A percentile compares a stretch with the other conserved stretches of the same genome.
Evolutionary conservation across 2,113 vertebrate species (phyloP).

Genomic region (Paradoxurus hermaphroditus): DNA sequence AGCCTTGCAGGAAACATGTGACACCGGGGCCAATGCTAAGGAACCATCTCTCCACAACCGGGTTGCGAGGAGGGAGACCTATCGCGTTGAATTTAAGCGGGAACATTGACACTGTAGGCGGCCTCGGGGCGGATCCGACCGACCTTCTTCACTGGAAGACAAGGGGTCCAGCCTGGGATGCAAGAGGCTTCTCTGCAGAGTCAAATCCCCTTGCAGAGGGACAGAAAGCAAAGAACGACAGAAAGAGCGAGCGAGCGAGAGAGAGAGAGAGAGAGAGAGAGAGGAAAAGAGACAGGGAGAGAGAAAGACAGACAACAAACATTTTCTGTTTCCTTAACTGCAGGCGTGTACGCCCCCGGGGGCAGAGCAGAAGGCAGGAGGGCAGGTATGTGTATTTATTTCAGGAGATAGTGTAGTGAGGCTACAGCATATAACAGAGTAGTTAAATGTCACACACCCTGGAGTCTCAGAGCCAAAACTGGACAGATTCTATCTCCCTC

Average conservation of each 20-base stretch:
- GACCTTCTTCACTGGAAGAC: neutral
- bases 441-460: neutral
- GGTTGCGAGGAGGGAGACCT: neutral
- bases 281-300: neutral
- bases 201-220: neutral
- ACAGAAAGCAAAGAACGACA: neutral
- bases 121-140: neutral
- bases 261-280: too few species aligned
- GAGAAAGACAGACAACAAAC: neutral
- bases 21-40: neutral
- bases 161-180: neutral
- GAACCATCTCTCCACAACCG: neutral
- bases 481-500: neutral
- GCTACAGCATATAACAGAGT: fast-evolving
- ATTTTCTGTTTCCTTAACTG: neutral
- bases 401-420: neutral
- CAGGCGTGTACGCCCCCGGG: neutral
- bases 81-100: neutral
- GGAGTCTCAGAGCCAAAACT: too few species aligned
- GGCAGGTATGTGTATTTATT: too few species aligned
- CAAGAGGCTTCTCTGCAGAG: neutral
- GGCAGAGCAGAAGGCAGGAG: neutral
- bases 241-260: neutral
- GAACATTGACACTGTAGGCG: neutral
- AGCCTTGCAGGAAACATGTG: neutral